These are phyloP conservation scores for Polyodon spathula DNA, from an alignment of 2,113 vertebrate species.

Conservation along the genomic window DNA sequence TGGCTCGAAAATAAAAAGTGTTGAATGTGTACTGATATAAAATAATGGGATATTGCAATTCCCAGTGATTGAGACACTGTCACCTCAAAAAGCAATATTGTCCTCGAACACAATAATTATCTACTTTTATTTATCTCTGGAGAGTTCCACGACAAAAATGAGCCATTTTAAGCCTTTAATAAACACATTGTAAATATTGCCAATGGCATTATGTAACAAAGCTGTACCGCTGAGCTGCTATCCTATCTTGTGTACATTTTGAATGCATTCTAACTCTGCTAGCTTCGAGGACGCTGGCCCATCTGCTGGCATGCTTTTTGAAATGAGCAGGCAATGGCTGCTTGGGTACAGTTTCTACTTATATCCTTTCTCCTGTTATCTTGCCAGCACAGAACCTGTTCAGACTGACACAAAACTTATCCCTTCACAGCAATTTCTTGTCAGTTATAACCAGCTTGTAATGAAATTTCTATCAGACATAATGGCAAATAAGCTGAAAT, in stretches of 20 bases:
- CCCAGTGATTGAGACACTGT: too few species aligned
- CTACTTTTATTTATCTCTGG: background rate
- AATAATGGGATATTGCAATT: too few species aligned
- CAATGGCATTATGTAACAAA: background rate
- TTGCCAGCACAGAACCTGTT: background rate
- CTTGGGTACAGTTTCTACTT: background rate
- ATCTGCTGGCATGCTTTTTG: background rate
- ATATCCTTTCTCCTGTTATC: background rate
- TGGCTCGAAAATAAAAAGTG: too few species aligned
- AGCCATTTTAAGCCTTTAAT: background rate
- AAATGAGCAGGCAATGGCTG: background rate
- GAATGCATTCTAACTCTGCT: background rate
- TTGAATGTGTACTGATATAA: too few species aligned
- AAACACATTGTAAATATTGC: background rate
- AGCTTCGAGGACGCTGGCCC: background rate
- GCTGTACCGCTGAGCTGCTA: background rate
- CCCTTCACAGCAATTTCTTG: conserved; percentile 1
- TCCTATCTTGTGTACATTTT: background rate
- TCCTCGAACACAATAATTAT: too few species aligned
- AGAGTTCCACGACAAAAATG: background rate
- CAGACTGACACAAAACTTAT: conserved; percentile 3
- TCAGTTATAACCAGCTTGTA: background rate
- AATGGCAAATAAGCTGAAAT: background rate
- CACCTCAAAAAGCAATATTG: too few species aligned
- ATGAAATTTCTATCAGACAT: background rate